phyloP scores from a whole-genome alignment of 2,888 invertebrate genomes.

The Standfussiana lucernea region DNA sequence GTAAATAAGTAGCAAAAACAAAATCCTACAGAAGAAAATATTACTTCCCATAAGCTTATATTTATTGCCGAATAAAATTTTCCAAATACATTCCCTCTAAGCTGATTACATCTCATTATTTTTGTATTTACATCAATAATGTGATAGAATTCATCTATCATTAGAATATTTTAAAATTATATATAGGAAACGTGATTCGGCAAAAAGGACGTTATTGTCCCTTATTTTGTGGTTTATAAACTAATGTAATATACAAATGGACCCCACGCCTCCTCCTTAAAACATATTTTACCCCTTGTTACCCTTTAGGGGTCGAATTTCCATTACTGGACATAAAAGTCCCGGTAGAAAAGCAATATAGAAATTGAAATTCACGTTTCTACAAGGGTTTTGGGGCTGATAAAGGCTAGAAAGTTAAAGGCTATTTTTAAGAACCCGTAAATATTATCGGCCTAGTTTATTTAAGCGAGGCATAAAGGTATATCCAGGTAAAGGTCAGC shows the following conservation, averaged over 20 bases:
- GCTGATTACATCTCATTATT: conserved; percentile 39
- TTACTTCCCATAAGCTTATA: neutral
- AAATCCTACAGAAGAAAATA: neutral
- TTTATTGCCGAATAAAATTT: neutral
- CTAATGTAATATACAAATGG: conserved; percentile 49
- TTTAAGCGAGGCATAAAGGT: conserved; percentile 5
- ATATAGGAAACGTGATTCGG: neutral
- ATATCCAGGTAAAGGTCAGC: conserved; percentile 19
- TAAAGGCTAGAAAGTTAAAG: conserved; percentile 41
- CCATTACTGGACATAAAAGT: conserved; percentile 62
- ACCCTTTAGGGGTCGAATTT: conserved; percentile 59
- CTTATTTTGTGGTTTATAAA: conserved; percentile 54
- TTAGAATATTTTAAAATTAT: conserved; percentile 31
- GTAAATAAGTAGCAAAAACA: neutral
- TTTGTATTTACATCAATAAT: neutral
- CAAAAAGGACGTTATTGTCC: conserved; percentile 35
- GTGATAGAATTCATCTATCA: conserved; percentile 3
- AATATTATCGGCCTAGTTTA: conserved; percentile 18
- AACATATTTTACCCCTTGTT: conserved; percentile 65
- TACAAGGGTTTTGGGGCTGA: conserved; percentile 37
- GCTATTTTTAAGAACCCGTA: conserved; percentile 37
- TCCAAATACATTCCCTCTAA: conserved; percentile 21
- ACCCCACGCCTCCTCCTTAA: conserved; percentile 42
- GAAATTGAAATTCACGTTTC: conserved; percentile 63
- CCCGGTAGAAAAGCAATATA: conserved; percentile 59